Conservation (phyloP, 2,113 vertebrate species). For the Aleadryas rufinucha region DNA sequence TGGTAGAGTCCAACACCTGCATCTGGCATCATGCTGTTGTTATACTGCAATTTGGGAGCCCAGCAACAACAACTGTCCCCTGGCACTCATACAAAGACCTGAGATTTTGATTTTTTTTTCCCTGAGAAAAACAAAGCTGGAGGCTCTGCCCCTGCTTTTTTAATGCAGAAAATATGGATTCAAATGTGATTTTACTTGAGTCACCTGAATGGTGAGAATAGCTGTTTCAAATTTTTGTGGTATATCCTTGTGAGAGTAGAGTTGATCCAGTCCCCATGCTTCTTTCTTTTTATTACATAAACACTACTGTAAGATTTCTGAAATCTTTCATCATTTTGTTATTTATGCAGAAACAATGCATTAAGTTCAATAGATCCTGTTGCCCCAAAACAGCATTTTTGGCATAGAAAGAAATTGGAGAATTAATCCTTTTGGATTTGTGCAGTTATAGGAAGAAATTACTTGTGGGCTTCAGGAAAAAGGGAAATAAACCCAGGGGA, state of each 20-base stretch:
- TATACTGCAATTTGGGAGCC: background rate
- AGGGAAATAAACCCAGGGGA: background rate
- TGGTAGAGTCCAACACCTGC: background rate
- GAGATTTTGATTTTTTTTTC: background rate
- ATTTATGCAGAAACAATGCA: background rate
- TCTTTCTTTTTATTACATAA: background rate
- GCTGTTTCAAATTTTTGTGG: background rate
- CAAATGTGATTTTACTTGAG: background rate
- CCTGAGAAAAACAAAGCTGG: background rate
- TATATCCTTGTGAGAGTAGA: background rate
- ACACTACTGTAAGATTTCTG: background rate
- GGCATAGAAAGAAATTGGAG: background rate
- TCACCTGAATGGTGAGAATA: background rate
- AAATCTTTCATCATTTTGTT: background rate
- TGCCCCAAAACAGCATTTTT: background rate
- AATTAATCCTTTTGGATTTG: background rate
- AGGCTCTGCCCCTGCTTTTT: background rate
- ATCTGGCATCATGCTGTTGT: background rate
- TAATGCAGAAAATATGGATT: background rate
- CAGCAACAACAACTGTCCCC: background rate
- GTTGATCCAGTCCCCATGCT: background rate
- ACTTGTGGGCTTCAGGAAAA: background rate
- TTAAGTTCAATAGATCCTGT: background rate
- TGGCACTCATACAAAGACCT: background rate
- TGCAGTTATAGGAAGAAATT: background rate